Evolutionary conservation across 2,888 invertebrate species (phyloP), one percentile per base, ranked within the genome.

Genomic region (Atrina japonica): DNA sequence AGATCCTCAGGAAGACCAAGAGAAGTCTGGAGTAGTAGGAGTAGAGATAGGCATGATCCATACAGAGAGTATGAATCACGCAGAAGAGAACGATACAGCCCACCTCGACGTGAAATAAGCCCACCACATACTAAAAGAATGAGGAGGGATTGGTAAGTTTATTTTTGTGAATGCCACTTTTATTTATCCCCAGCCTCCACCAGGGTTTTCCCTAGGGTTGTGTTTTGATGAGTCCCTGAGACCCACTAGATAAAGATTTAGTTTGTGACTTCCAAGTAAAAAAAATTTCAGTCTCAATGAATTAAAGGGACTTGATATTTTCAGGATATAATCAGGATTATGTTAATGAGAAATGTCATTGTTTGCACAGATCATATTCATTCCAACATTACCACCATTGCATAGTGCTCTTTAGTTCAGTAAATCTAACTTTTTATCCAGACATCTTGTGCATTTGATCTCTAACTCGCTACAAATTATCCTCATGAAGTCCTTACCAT

Each of bases 41-140:
- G 82, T 60, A 82, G 87, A 61, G 86, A 83, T 45, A 58, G 82
- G 40, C 71, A 85, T 25, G 89, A 90, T 41, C 77, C 77, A 11
- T 87, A 85, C 7, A 77, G 87, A 23, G 87, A 88, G 47, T 88
- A 89, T 69, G 85, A 89, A 30, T 73, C 85, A 7, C 68, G 86
- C 18, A 77, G 88, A 0, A 70, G 88, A 27, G 88, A 88, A 16
- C 77, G 88, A 64, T 83, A 86, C 66, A 89, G 86, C 77, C 88
- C 89, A 56, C 82, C 75, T 3, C 73, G 88, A 45, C 41, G 71
- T 43, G 88, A 90, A 41, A 83, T 86, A 47, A 88, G 89, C 66
- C 89, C 90, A 18, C 89, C 88, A 40, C 88, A 88, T 30, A 83
- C 87, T 67, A 91, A 91, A 75, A 76, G 91, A 43, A 88, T 90